Evolutionary conservation across 2,888 invertebrate genomes (phyloP).

Genomic region (Catocala sponsa): DNA sequence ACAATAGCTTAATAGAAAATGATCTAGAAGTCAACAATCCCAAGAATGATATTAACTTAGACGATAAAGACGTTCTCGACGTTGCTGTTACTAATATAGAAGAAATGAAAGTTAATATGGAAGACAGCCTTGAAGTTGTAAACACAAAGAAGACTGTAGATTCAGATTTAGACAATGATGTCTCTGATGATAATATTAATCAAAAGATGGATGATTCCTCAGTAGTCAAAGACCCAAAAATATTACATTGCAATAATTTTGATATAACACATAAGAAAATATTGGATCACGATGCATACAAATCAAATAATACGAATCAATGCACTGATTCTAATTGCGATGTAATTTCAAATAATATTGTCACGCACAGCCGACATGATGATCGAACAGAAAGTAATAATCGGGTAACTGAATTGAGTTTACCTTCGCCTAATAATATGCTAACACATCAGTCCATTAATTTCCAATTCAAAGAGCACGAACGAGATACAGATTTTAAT

Average conservation of each 20-base stretch:
- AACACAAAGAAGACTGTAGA: not conserved
- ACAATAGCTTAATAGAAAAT: not conserved
- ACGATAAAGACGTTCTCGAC: not conserved
- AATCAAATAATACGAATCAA: not conserved
- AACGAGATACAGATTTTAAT: no score
- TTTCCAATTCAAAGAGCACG: not conserved
- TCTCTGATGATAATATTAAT: not conserved
- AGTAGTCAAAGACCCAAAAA: no score
- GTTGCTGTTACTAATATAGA: not conserved
- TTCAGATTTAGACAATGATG: not conserved
- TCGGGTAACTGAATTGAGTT: not conserved
- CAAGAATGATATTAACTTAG: not conserved
- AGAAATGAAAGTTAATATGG: not conserved
- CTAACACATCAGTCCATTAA: not conserved
- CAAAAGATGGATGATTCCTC: not conserved
- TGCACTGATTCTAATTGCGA: conserved; percentile 2
- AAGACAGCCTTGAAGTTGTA: not conserved
- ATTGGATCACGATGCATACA: not conserved
- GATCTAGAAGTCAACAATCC: not conserved
- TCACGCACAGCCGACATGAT: not conserved
- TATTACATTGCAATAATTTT: not conserved
- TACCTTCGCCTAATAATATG: conserved; percentile 1
- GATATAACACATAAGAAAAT: not conserved
- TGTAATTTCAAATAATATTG: not conserved
- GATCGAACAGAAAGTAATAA: not conserved